Evolutionary conservation across 1,140 invertebrate genomes (phyloP).

Genomic region (Trypoxylus dichotomus): DNA sequence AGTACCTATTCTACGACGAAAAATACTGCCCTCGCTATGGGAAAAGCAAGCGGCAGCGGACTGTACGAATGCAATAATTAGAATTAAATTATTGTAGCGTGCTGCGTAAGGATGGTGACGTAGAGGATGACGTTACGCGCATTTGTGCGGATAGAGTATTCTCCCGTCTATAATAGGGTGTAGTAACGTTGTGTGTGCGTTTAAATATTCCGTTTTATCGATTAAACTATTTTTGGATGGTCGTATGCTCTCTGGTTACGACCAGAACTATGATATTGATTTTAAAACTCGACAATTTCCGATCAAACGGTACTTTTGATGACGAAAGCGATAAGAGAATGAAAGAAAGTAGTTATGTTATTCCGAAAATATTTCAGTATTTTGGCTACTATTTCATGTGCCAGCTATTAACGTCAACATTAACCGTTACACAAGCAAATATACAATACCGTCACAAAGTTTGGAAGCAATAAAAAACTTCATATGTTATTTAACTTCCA

Average conservation of each 20-base stretch:
- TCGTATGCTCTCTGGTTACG: background rate
- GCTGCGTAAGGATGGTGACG: background rate
- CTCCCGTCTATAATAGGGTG: background rate
- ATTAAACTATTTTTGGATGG: background rate
- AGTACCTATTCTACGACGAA: background rate
- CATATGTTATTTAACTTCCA: too few relatives aligned
- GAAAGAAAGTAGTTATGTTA: too few relatives aligned
- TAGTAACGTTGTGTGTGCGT: background rate
- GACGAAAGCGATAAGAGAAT: too few relatives aligned
- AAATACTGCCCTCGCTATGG: background rate
- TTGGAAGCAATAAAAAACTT: too few relatives aligned
- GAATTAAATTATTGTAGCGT: background rate
- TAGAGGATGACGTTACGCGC: background rate
- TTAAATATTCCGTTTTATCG: background rate
- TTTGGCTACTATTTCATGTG: too few relatives aligned
- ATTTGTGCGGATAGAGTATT: background rate
- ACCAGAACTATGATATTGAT: background rate
- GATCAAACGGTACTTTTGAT: too few relatives aligned
- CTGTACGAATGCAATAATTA: background rate
- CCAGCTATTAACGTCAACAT: too few relatives aligned
- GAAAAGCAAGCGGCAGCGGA: background rate
- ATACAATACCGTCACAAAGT: too few relatives aligned
- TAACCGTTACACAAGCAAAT: too few relatives aligned
- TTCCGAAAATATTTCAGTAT: too few relatives aligned
- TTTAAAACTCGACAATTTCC: background rate